Conservation (phyloP, 2,888 invertebrate species). For the Crocallis elinguaria region DNA sequence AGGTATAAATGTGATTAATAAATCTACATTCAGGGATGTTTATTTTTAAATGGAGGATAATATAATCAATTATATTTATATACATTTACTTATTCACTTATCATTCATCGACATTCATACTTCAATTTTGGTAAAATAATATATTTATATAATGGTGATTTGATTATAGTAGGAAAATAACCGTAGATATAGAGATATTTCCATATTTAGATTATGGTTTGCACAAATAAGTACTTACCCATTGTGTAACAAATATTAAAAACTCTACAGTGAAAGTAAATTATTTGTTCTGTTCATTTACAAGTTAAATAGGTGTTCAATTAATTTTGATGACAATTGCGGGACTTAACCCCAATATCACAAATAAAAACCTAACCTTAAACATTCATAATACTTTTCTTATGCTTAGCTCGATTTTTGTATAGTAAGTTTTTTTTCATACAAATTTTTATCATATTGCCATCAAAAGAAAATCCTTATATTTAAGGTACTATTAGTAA, state of each 20-base stretch:
- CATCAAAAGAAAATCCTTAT: background rate
- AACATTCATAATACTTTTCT: no score
- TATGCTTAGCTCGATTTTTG: no score
- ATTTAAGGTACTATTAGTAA: background rate
- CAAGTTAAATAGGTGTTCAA: background rate
- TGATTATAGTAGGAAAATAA: background rate
- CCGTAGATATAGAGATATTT: slow-evolving; percentile 22
- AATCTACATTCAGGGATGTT: background rate
- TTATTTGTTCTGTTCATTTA: background rate
- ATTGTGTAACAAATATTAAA: background rate
- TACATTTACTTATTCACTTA: slow-evolving; percentile 7
- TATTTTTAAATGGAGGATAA: background rate
- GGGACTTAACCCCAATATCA: no score
- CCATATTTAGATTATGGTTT: slow-evolving; percentile 3
- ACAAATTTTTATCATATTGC: background rate
- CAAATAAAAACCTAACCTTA: no score
- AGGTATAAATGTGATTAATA: background rate
- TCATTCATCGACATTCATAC: slow-evolving; percentile 13
- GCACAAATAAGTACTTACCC: background rate
- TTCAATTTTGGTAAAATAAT: background rate
- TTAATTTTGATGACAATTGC: no score
- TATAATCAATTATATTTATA: background rate
- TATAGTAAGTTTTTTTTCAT: no score
- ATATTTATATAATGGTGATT: background rate
- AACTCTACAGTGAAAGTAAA: background rate